A percentile compares a stretch with the other conserved stretches of the same genome.
These are phyloP conservation scores for Drosophila picticornis DNA, from an alignment of 2,888 invertebrate species.

Conservation along the genomic window DNA sequence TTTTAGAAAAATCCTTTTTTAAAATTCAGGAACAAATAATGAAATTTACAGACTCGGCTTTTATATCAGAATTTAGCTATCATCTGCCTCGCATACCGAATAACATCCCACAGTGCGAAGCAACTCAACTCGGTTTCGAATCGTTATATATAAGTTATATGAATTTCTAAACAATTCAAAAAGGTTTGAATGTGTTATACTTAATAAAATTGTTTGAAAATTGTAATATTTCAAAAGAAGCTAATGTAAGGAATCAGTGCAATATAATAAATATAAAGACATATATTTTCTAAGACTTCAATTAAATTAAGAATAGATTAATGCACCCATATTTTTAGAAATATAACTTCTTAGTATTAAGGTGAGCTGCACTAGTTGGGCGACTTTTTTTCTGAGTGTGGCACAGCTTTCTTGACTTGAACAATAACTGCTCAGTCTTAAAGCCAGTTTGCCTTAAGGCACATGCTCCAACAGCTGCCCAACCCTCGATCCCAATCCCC, in stretches of 20 bases:
- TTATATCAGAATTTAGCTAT: neutral
- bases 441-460: slow-evolving; percentile 9
- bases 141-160: neutral
- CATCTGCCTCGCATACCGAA: neutral
- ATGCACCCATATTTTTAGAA: neutral
- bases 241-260: neutral
- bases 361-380: neutral
- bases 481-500: neutral
- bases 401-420: neutral
- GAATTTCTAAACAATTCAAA: neutral
- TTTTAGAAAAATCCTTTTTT: neutral
- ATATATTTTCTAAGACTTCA: neutral
- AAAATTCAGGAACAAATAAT: neutral
- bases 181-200: neutral
- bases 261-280: neutral
- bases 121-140: neutral
- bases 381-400: neutral
- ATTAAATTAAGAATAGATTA: neutral
- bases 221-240: neutral
- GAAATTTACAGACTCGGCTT: neutral
- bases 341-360: too few species aligned
- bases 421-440: neutral
- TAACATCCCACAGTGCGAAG: neutral
- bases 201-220: too few species aligned
- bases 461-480: slow-evolving; percentile 7